Base-by-base conservation (phyloP, 2,113 vertebrate species). In the Pteronura brasiliensis region DNA sequence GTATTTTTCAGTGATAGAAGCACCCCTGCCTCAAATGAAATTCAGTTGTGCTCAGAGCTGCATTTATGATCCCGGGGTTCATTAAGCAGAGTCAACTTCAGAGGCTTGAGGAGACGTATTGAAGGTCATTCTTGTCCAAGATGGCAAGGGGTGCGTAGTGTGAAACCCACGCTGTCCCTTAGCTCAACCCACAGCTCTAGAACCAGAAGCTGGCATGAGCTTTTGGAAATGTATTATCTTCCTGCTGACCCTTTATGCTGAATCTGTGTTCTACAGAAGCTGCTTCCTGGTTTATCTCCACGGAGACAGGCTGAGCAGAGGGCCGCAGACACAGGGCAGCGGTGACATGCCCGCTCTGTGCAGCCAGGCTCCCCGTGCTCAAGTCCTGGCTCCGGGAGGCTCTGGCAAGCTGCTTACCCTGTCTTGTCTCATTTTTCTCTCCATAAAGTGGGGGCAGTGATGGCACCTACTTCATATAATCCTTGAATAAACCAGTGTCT, bases 81-180 rank as follows among this genome's bases (percentile, higher is more conserved):
- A 23, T 15, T 42, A 31, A 13, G 4, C 18, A 36, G 8, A 34
- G 3, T 15, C 4, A 27, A 18, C 47, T 13, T 21, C n/a, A 14
- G 89, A 77, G 57, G 63, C 25, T 57, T 27, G 42, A 3, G 8
- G 18, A 57, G 29, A 31, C 11, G 27, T 3, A 31, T 14, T 31
- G 3, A 27, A 59, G 82, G 71, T 11, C 1, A 0, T 17, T 25
- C 59, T 61, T 23, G 18, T 81, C 65, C 85, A 34, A 27, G 74
- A 8, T 0, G 4, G 49, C 3, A 49, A 65, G 55, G 11, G 1
- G 20, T 4, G 2, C 2, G 1, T 3, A 0, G 49, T 0, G 11
- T 1, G 6, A 14, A 15, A n/a, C 57, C 23, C 39, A 12, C 1
- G 0, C 27, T 17, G 15, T 12, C 57, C 42, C 63, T 47, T 11